Percentiles rank a stretch among this genome's conserved stretches.
These are phyloP conservation scores for Grammomys surdaster DNA, from an alignment of 2,113 vertebrate genomes.

Conservation along the genomic window DNA sequence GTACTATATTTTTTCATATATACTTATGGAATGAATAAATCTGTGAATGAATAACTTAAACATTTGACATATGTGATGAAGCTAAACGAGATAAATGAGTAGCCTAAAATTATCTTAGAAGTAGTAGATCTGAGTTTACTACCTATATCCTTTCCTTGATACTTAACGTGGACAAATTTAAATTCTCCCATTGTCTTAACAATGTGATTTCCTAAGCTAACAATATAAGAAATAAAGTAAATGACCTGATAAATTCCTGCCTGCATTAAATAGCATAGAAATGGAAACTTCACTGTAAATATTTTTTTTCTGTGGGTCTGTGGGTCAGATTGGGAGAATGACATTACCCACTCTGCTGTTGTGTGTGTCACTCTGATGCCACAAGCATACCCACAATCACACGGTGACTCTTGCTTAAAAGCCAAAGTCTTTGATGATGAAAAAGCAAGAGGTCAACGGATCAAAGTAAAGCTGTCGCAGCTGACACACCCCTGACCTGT, in stretches of 20 bases:
- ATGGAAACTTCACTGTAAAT: not conserved
- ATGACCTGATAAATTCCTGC: not conserved
- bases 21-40: not conserved
- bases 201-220: not conserved
- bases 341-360: not conserved
- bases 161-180: not conserved
- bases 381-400: constrained; percentile 30
- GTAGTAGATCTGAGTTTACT: not conserved
- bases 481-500: constrained; percentile 50
- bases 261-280: constrained; percentile 6
- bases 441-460: constrained; percentile 21
- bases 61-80: not conserved
- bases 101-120: not conserved
- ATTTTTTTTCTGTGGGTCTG: not conserved
- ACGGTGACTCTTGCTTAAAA: not conserved
- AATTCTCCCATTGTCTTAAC: not conserved
- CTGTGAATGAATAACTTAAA: not conserved
- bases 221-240: constrained; percentile 53
- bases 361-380: not conserved
- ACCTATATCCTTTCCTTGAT: not conserved
- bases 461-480: constrained; percentile 25
- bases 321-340: not conserved
- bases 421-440: constrained; percentile 41
- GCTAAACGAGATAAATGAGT: not conserved
- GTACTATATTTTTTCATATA: not conserved